Conservation (phyloP, 2,888 invertebrate species). For the Drosophila prostipennis region DNA sequence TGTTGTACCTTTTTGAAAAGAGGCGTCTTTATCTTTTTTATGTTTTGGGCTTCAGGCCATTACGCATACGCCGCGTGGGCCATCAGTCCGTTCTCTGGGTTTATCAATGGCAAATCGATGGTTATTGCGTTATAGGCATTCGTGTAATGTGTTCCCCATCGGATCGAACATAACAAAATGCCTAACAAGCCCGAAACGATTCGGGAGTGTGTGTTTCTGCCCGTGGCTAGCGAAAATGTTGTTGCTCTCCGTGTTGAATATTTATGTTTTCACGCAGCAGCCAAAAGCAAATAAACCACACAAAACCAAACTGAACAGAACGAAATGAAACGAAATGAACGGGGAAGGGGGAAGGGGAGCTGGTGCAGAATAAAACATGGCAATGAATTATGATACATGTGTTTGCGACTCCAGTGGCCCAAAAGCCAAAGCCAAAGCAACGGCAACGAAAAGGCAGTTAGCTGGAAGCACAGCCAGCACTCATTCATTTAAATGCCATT, state of each 20-base stretch:
- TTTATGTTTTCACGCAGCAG: slow-evolving; percentile 77
- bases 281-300: slow-evolving; percentile 65
- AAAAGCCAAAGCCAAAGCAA: slow-evolving; percentile 17
- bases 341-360: slow-evolving; percentile 23
- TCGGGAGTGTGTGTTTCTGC: slow-evolving; percentile 24
- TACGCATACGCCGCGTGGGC: slow-evolving; percentile 46
- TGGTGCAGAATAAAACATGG: slow-evolving; percentile 75
- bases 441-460: slow-evolving; percentile 29
- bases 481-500: slow-evolving; percentile 83
- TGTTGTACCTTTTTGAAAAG: slow-evolving; percentile 22
- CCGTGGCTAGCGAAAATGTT: slow-evolving; percentile 36
- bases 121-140: slow-evolving; percentile 46
- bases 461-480: slow-evolving; percentile 43
- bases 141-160: slow-evolving; percentile 36
- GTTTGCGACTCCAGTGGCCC: slow-evolving; percentile 49
- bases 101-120: slow-evolving; percentile 54
- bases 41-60: slow-evolving; percentile 22
- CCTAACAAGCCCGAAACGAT: slow-evolving; percentile 50
- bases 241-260: slow-evolving; percentile 48
- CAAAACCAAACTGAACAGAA: slow-evolving; percentile 13
- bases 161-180: slow-evolving; percentile 44
- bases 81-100: slow-evolving; percentile 33
- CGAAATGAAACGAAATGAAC: slow-evolving; percentile 7
- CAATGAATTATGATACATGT: slow-evolving; percentile 83
- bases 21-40: slow-evolving; percentile 29